These are phyloP conservation scores for Rotaria macrura DNA, from an alignment of 2,888 invertebrate species.

Conservation along the genomic window DNA sequence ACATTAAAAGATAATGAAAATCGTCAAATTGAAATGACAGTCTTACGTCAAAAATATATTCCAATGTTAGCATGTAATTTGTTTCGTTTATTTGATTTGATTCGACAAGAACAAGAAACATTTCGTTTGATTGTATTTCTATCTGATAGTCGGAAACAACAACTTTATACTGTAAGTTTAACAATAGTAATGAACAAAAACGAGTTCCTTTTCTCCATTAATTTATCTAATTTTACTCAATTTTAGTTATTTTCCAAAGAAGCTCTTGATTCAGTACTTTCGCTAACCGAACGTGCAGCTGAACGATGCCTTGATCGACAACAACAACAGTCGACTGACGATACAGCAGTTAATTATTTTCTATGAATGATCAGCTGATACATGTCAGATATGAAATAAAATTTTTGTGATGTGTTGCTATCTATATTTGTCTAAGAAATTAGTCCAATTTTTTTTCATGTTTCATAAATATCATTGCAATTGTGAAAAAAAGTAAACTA, in stretches of 20 bases:
- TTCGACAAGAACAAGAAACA: neutral
- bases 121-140: neutral
- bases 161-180: neutral
- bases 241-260: constrained; percentile 12
- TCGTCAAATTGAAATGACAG: neutral
- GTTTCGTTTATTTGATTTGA: constrained; percentile 12
- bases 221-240: neutral
- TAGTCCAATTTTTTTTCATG: neutral
- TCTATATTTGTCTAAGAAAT: neutral
- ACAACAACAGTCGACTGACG: neutral
- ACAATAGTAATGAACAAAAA: neutral
- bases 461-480: neutral
- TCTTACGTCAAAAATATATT: constrained; percentile 3
- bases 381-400: neutral
- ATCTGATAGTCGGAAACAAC: neutral
- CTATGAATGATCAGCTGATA: neutral
- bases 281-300: neutral
- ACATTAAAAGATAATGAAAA: neutral
- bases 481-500: neutral
- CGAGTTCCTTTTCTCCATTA: neutral
- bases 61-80: constrained; percentile 14
- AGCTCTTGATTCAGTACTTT: neutral
- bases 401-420: neutral
- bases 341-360: neutral
- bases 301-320: constrained; percentile 4